Base-by-base conservation (phyloP, 1,140 invertebrate species). In the Drosophila sucinea region DNA sequence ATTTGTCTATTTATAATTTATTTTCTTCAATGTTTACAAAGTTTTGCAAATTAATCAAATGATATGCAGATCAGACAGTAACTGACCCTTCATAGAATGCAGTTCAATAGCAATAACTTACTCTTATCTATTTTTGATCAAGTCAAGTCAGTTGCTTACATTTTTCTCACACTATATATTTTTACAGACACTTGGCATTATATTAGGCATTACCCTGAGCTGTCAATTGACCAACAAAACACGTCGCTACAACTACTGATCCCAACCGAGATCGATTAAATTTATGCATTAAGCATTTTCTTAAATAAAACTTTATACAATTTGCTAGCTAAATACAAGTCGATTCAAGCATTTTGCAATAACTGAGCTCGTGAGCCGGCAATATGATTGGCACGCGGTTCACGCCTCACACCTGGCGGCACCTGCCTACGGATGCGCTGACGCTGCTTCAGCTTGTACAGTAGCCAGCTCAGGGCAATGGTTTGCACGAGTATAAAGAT, bases 151-250 rank as follows among this genome's bases (percentile, higher is more conserved):
- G 27, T 27, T 27, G 23, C 5, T 51, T 27, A 51, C 6, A 27
- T 27, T 27, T 25, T 27, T 51, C 8, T 51, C 23, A 23, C n/a
- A 8, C 51, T 67, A 5, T 56, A 32, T 63, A 4, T 41, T 33
- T 62, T 38, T 80, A 1, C 60, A 91, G 90, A 58, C 77, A 25
- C 44, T 91, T 11, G 90, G 90, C 74, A 90, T 91, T 54, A 67
- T 87, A 29, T 71, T 91, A 67, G 71, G 70, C 23, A 84, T 84
- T 27, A 77, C 86, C 11, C 64, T 91, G 23, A 79, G 90, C 68
- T 91, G 90, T 38, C 81, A 91, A 44, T 63, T 91, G 67, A 90
- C 86, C 66, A 89, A 71, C 3, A 90, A 90, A 54, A 76, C 83
- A 54, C 75, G 85, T 44, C 80, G 78, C 3, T 91, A 87, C 64